A percentile compares a stretch with the other conserved stretches of the same genome.
phyloP scores from a whole-genome alignment of 1,140 invertebrate species.

The Pseudomyrmex sp. region DNA sequence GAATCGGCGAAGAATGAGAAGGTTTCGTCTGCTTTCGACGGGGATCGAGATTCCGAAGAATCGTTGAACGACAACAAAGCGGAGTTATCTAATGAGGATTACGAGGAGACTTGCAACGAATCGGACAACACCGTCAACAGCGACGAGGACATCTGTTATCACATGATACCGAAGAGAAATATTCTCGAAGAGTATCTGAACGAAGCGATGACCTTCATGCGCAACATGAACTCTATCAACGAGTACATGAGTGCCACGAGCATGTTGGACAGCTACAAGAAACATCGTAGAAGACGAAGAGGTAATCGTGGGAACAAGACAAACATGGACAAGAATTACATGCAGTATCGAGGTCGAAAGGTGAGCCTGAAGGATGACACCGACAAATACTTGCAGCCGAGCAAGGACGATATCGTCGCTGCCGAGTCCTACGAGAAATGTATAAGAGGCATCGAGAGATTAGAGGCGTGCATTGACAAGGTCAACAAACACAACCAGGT shows the following conservation, averaged over 20 bases:
- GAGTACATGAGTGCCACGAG: conserved; percentile 69
- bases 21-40: not conserved
- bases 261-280: conserved; percentile 37
- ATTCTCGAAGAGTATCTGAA: conserved; percentile 75
- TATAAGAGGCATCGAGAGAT: conserved; percentile 74
- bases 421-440: conserved; percentile 75
- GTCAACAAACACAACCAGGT: conserved; percentile 71
- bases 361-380: conserved; percentile 59
- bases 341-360: conserved; percentile 42
- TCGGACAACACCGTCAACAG: conserved; percentile 38
- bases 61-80: conserved; percentile 41
- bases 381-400: conserved; percentile 40
- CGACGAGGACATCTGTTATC: conserved; percentile 25
- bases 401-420: conserved; percentile 49
- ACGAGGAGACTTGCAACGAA: conserved; percentile 49
- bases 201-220: conserved; percentile 76
- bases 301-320: not conserved
- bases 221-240: conserved; percentile 76
- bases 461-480: conserved; percentile 75
- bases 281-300: conserved; percentile 17
- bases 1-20: conserved; percentile 6
- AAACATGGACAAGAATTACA: conserved; percentile 41
- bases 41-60: not conserved
- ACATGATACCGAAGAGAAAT: conserved; percentile 31
- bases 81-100: conserved; percentile 29